Evolutionary conservation across 2,888 invertebrate species (phyloP), one percentile per base, ranked within the genome.

Genomic region (Kuschelorhynchus macadamiae): DNA sequence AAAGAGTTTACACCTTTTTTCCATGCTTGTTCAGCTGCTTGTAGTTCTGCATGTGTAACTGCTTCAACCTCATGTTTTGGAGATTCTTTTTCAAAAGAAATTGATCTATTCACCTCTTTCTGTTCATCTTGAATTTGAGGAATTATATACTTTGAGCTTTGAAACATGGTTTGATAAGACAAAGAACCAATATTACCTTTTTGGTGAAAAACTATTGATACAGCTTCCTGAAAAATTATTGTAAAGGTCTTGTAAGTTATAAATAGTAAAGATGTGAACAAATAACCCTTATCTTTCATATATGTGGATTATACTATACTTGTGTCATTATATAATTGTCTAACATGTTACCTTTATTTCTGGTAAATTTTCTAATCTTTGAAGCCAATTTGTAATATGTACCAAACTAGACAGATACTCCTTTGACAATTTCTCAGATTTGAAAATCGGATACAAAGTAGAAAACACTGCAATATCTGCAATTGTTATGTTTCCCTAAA

Each of bases 401-500:
- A 81, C 80, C 65, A 86, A 86, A 25, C 87, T 85, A 0, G 83
- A 82, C 17, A 89, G 81, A 69, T 89, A 89, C 69, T 87, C 87
- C 42, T 85, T 81, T 49, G 81, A 85, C 8, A 90, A 81, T 41
- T 88, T 88, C n/a, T 85, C 85, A 72, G 88, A 89, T 72, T 85
- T 84, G 66, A 85, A 81, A 0, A 92, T 75, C 0, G 91, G 92
- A 78, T 91, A 92, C 2, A 94, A 75, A 0, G 90, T 88, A 41
- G 89, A 87, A 92, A 92, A 94, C 68, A 94, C 84, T 2, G 89
- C 86, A 57, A 92, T 84, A 82, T 95, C 94, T 0, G 89, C 91
- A 2, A 89, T 85, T 16, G 90, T 87, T 20, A 92, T 63, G 71
- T 87, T 86, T 64, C 87, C 85, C 90, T 91, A 81, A 56, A 86